Conservation (phyloP, 2,888 invertebrate species). For the Aphelenchoides bicaudatus region DNA sequence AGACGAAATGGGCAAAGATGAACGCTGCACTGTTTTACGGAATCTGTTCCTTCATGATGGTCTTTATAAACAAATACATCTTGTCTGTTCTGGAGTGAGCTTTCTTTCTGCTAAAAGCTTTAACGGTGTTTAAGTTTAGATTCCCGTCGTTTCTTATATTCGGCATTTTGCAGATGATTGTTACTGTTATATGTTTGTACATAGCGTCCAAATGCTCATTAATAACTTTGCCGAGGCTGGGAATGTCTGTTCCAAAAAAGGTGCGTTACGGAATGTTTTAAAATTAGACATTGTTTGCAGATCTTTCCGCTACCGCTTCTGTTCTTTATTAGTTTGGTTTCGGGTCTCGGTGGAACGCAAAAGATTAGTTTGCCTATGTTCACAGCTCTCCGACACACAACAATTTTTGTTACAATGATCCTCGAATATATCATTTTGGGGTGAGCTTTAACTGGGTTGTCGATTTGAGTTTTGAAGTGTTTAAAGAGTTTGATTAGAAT, state of each 20-base stretch:
- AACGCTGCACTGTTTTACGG: too few relatives aligned
- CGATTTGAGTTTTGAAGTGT: slow-evolving; percentile 15
- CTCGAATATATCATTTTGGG: slow-evolving; percentile 81
- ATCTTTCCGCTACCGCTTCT: slow-evolving; percentile 92
- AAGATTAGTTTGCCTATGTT: slow-evolving; percentile 89
- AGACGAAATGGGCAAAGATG: too few relatives aligned
- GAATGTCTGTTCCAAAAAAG: slow-evolving; percentile 65
- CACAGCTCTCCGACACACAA: slow-evolving; percentile 88
- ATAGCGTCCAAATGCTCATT: slow-evolving; percentile 71
- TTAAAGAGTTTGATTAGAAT: too few relatives aligned
- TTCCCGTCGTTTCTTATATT: slow-evolving; percentile 87
- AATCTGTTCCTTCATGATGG: slow-evolving; percentile 84
- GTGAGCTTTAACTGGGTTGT: slow-evolving; percentile 51
- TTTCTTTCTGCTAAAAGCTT: too few relatives aligned
- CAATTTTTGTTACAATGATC: slow-evolving; percentile 95
- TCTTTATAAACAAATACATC: slow-evolving; percentile 90
- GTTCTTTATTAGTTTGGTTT: slow-evolving; percentile 89
- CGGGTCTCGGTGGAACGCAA: slow-evolving; percentile 93
- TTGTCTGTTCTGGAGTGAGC: slow-evolving; percentile 75
- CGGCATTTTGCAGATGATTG: slow-evolving; percentile 74
- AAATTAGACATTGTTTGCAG: too few relatives aligned
- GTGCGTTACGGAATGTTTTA: too few relatives aligned
- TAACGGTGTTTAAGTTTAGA: slow-evolving; percentile 60
- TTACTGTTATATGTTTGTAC: slow-evolving; percentile 78
- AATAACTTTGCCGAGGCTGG: slow-evolving; percentile 74